A percentile compares a stretch with the other conserved stretches of the same genome.
phyloP scores from a whole-genome alignment of 2,888 invertebrate species.

The Oasisia sp. region DNA sequence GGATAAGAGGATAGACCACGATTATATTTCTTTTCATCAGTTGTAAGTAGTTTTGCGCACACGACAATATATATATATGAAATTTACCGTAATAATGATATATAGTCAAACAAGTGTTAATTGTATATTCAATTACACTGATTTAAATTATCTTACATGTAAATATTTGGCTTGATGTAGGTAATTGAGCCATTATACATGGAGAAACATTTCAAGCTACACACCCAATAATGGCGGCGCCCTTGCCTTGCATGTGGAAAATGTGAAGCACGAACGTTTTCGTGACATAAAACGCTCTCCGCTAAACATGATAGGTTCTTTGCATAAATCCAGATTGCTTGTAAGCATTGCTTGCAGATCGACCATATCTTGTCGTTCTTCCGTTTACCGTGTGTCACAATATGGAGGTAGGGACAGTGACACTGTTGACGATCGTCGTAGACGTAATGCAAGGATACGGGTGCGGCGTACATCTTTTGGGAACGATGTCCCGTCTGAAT shows the following conservation, averaged over 20 bases:
- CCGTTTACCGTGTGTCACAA: background rate
- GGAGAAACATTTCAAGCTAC: background rate
- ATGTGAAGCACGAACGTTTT: background rate
- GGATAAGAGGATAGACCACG: background rate
- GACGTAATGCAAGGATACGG: background rate
- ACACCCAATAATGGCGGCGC: background rate
- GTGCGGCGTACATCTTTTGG: background rate
- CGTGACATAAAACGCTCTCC: background rate
- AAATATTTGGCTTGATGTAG: too few species aligned
- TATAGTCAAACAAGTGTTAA: background rate
- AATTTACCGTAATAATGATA: background rate
- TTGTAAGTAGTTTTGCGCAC: background rate
- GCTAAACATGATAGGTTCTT: constrained; percentile 4
- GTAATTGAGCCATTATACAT: too few species aligned
- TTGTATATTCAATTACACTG: background rate
- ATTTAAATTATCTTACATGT: background rate
- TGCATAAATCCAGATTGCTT: background rate
- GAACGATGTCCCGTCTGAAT: background rate
- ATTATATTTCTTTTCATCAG: background rate
- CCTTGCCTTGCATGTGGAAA: background rate
- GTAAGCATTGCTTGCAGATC: background rate
- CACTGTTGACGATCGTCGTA: background rate
- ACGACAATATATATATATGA: background rate
- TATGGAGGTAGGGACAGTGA: background rate
- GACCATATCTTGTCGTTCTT: background rate